Evolutionary conservation across 2,797 vertebrate genomes (phyloP).

Genomic region (Petrocephalus schoutedeni): DNA sequence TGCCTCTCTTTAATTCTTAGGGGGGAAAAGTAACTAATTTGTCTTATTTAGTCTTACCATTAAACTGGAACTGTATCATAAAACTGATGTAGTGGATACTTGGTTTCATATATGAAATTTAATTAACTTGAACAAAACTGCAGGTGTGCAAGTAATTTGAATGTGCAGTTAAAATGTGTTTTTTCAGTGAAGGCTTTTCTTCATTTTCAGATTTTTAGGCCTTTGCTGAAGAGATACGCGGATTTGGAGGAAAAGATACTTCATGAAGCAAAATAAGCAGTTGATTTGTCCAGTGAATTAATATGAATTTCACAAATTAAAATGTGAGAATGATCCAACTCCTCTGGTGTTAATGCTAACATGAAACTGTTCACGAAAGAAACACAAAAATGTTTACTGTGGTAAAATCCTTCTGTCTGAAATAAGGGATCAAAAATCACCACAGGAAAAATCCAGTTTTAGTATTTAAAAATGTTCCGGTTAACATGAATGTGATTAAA

Average conservation of each 20-base stretch:
- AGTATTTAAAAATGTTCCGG: too few relatives aligned
- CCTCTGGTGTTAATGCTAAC: background rate
- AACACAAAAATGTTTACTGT: background rate
- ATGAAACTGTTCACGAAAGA: background rate
- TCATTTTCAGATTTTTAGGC: conserved; percentile 62
- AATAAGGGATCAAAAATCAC: background rate
- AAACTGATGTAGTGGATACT: background rate
- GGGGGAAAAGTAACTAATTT: background rate
- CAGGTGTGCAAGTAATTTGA: background rate
- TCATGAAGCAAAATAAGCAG: conserved; percentile 37
- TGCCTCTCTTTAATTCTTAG: background rate
- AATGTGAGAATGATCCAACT: background rate
- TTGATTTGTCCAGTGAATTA: background rate
- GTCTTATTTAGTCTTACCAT: background rate
- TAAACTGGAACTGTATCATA: background rate
- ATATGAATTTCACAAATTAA: conserved; percentile 2
- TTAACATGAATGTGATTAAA: background rate
- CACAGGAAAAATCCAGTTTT: too few relatives aligned
- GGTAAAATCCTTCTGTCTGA: background rate
- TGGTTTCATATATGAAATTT: background rate
- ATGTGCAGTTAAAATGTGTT: background rate
- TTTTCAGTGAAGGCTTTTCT: conserved; percentile 16
- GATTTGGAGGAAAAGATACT: conserved; percentile 67
- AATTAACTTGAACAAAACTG: conserved; percentile 6
- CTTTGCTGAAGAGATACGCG: conserved; percentile 64